Percentiles rank a stretch among this genome's conserved stretches.
These are phyloP conservation scores for Damaliscus lunatus DNA, from an alignment of 2,113 vertebrate species.

Conservation along the genomic window DNA sequence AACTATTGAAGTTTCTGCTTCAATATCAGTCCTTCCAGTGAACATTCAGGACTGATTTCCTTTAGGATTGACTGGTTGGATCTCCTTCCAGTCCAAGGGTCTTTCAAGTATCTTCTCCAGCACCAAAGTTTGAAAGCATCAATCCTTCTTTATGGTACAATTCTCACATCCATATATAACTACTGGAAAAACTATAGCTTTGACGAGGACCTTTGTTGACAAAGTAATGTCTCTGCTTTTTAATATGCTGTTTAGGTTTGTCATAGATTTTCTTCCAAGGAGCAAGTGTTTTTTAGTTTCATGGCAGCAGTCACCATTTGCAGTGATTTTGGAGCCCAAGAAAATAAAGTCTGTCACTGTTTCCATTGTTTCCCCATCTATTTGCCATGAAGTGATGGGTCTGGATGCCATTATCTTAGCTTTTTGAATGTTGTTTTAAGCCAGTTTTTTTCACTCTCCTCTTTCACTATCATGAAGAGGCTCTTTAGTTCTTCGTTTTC, in stretches of 20 bases:
- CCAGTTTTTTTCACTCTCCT: background rate
- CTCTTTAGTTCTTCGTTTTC: background rate
- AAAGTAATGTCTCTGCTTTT: background rate
- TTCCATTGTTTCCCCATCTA: background rate
- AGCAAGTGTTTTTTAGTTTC: background rate
- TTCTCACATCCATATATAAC: background rate
- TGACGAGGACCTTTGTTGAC: background rate
- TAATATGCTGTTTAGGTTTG: background rate
- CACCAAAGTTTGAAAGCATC: background rate
- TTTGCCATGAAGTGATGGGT: background rate
- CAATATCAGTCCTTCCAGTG: background rate
- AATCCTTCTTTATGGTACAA: background rate
- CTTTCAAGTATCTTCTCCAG: background rate
- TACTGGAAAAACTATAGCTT: background rate
- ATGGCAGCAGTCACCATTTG: background rate
- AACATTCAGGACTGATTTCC: background rate
- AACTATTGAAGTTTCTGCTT: background rate
- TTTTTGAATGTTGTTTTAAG: background rate
- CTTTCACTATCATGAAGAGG: background rate
- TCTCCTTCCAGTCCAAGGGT: background rate
- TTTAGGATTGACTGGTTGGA: background rate
- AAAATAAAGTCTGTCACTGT: background rate
- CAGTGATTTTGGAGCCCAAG: background rate
- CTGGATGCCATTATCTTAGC: background rate
- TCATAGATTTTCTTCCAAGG: background rate